Evolutionary conservation across 2,113 vertebrate species (phyloP), one percentile per base, ranked within the genome.

Genomic region (Todiramphus saurophagus): DNA sequence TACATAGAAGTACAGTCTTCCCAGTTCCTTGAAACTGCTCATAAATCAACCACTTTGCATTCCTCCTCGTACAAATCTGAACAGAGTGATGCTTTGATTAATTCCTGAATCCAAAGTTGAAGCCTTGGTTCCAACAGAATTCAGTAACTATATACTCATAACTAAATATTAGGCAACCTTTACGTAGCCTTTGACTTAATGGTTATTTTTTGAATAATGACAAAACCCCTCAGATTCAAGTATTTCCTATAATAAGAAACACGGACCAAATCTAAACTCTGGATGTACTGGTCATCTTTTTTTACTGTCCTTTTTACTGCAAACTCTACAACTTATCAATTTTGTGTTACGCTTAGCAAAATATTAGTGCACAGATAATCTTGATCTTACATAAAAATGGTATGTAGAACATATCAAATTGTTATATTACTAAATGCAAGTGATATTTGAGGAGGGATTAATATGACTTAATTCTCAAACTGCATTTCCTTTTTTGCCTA

Each of bases 381-480:
- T 39, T 44, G 63, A 80, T 5, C 30, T 68, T 46, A 86, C 19
- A 75, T 33, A 56, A 91, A 93, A 94, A 62, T 51, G 19, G 8
- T 35, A 75, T 7, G 9, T n/a, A 37, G 37, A 73, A 41, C 28
- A 39, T n/a, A 11, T 4, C 6, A 9, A 18, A 70, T 92, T 90
- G 14, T 28, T 80, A 16, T 80, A 89, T 85, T 72, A 35, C 44
- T 92, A 37, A 48, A 94, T 56, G 68, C 25, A 93, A 97, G 43
- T 51, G 7, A 46, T 63, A 59, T 73, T 85, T 96, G 80, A 79
- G 18, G 90, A 62, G 33, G 23, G 27, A 93, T 92, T 93, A 93
- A 41, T n/a, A 60, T 31, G 23, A 50, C 25, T 92, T 94, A 95
- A 93, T 89, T 94, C 43, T 64, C 60, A 91, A 92, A 94, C 39